Evolutionary conservation across 2,888 invertebrate genomes (phyloP), one percentile per base, ranked within the genome.

Genomic region (Eupithecia subfuscata): DNA sequence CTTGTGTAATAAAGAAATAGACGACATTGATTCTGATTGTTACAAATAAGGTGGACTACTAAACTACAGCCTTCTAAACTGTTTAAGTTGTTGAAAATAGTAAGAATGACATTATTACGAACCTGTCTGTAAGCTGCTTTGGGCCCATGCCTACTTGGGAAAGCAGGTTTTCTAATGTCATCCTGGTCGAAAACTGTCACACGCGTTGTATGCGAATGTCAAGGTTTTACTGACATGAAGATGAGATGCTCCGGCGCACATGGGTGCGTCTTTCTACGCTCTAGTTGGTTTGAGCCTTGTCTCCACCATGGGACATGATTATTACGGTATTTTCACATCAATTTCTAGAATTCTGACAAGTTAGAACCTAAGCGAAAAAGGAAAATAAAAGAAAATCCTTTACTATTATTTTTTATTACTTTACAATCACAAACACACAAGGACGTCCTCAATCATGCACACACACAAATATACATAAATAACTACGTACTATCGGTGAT

Each of bases 391-490:
- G 80, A 76, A 79, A 71, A 80, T 76, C 69, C 77, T 80, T 69
- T 76, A 75, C 77, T 82, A 83, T 85, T 81, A 84, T 85, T 84
- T 86, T 48, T 87, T 88, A 92, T 92, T 91, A 91, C 89, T 92
- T 90, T 89, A 91, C 91, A 91, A 90, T 90, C 92, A 92, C 94
- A 94, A 88, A 82, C 94, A 94, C 87, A 89, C 95, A 93, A 94
- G 95, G 95, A 95, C 95, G 95, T 95, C 95, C 95, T 91, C 94
- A 95, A 87, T 86, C 94, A 94, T 84, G 84, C 94, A 86, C 87
- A 88, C 91, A 89, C 92, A 86, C 89, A 91, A 91, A 91, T 92
- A 91, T 91, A 93, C 91, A 91, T 87, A 90, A 88, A 88, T 90
- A 48, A 43, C 65, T 72, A 92, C 91, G 91, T 87, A 90, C 93